phyloP scores from a whole-genome alignment of 2,113 vertebrate species.

The Micronycteris hirsuta region DNA sequence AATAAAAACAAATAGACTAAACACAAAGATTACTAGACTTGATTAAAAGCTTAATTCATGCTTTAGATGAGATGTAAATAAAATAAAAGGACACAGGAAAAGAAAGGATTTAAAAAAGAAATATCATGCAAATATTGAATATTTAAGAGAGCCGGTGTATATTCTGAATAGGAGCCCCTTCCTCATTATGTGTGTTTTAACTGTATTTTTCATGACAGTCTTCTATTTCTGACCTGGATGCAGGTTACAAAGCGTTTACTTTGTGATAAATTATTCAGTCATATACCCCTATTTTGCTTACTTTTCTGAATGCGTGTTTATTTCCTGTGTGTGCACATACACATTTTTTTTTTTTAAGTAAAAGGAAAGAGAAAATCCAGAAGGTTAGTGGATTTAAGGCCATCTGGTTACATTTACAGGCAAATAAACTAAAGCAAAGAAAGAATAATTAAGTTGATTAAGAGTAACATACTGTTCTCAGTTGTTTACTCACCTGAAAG shows the following conservation, averaged over 20 bases:
- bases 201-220: neutral
- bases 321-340: neutral
- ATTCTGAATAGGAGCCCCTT: neutral
- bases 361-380: neutral
- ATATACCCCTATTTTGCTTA: neutral
- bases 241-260: neutral
- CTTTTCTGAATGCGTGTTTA: neutral
- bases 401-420: conserved; percentile 42
- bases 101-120: neutral
- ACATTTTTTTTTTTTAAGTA: neutral
- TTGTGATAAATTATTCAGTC: neutral
- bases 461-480: conserved; percentile 13
- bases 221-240: neutral
- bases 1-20: neutral
- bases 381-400: conserved; percentile 3
- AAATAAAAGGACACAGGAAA: neutral
- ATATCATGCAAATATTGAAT: neutral
- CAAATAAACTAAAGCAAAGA: conserved; percentile 47
- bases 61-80: neutral
- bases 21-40: neutral
- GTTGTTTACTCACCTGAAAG: neutral
- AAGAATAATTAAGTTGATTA: conserved; percentile 27
- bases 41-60: neutral
- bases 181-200: neutral
- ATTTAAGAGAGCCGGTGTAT: neutral